Conservation (phyloP, 2,888 invertebrate genomes). For the Clivina fossor region DNA sequence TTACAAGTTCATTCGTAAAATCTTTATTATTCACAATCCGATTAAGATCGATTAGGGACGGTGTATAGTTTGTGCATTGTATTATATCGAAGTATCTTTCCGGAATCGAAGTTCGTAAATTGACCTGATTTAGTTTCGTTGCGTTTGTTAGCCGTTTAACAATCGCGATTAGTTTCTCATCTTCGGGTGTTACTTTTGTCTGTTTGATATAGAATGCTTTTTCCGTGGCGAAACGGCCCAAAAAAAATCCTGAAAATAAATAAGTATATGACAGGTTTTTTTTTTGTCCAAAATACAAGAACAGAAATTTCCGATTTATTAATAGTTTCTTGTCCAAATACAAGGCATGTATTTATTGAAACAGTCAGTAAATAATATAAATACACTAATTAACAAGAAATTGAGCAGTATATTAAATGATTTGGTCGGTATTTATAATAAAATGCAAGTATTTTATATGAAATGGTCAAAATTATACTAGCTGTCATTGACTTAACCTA, state of each 20-base stretch:
- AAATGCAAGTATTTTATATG: no score
- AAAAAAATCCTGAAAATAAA: slow-evolving; percentile 50
- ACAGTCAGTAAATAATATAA: no score
- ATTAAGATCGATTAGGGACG: slow-evolving; percentile 2
- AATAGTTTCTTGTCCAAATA: no score
- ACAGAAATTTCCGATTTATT: background rate
- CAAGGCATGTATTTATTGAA: no score
- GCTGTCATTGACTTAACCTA: no score
- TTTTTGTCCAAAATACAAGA: background rate
- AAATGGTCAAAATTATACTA: no score
- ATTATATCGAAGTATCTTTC: no score
- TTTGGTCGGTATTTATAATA: no score
- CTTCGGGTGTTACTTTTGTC: slow-evolving; percentile 6
- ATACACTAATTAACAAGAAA: no score
- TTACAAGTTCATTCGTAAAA: slow-evolving; percentile 38
- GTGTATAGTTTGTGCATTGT: slow-evolving; percentile 13
- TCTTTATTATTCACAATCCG: slow-evolving; percentile 36
- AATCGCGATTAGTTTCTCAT: slow-evolving; percentile 44
- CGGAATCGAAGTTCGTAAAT: no score
- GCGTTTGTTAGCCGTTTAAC: slow-evolving; percentile 42
- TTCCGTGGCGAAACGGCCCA: slow-evolving; percentile 54
- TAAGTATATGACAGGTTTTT: background rate
- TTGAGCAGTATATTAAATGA: no score
- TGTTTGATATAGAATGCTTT: slow-evolving; percentile 48
- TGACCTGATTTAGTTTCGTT: no score